phyloP scores from a whole-genome alignment of 2,888 invertebrate genomes.

The Iphiclides podalirius region DNA sequence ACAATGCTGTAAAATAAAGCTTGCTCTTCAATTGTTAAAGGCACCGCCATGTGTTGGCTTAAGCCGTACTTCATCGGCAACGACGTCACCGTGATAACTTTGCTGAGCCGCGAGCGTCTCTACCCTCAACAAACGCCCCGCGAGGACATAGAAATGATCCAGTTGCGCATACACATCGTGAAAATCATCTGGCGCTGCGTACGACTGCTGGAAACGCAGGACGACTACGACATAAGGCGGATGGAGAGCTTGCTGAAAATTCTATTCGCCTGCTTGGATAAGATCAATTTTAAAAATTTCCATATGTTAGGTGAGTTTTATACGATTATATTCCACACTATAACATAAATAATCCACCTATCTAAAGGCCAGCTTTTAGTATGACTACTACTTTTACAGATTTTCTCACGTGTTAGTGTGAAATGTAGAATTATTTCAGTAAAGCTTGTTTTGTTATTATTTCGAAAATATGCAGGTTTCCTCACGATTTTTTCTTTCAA shows the following conservation, averaged over 20 bases:
- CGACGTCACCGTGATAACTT: conserved; percentile 53
- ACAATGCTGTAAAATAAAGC: too few relatives aligned
- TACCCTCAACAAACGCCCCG: conserved; percentile 60
- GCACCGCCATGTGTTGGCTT: conserved; percentile 55
- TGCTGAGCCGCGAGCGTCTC: conserved; percentile 55
- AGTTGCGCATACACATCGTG: conserved; percentile 62
- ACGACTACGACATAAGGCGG: conserved; percentile 46
- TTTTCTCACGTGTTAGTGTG: too few relatives aligned
- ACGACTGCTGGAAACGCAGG: conserved; percentile 40
- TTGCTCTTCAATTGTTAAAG: too few relatives aligned
- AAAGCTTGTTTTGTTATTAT: too few relatives aligned
- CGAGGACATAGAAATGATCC: conserved; percentile 60
- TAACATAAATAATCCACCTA: too few relatives aligned
- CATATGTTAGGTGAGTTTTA: conserved; percentile 62
- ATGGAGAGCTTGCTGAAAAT: conserved; percentile 67
- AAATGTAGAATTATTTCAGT: too few relatives aligned
- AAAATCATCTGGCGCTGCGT: conserved; percentile 59
- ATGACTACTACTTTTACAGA: too few relatives aligned
- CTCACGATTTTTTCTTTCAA: too few relatives aligned
- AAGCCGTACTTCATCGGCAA: conserved; percentile 55
- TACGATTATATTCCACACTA: neutral
- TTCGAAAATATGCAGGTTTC: too few relatives aligned
- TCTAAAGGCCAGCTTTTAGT: too few relatives aligned
- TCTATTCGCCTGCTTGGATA: conserved; percentile 59
- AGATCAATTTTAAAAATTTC: conserved; percentile 67